Conservation (phyloP, 2,888 invertebrate genomes). For the Acrobasis suavella region DNA sequence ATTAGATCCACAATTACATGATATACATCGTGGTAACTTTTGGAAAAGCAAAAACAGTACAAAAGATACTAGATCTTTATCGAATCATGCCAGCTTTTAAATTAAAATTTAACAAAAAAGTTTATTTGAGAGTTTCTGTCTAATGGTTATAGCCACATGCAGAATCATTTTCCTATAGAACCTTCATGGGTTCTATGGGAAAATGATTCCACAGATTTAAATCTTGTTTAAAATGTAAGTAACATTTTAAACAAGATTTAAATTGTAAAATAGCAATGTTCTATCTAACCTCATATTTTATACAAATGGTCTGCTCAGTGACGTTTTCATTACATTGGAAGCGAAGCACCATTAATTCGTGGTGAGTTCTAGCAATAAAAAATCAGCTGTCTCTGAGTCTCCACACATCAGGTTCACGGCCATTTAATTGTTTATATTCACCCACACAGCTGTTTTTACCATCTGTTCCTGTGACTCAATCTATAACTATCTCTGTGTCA, state of each 20-base stretch:
- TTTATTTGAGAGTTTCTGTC: background rate
- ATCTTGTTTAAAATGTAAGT: background rate
- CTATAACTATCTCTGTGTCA: constrained; percentile 18
- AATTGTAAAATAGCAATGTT: background rate
- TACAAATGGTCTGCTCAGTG: background rate
- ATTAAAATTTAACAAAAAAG: background rate
- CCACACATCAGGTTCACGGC: constrained; percentile 44
- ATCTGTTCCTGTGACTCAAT: constrained; percentile 28
- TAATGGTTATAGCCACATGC: constrained; percentile 7
- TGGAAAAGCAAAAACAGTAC: constrained; percentile 19
- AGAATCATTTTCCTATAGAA: background rate
- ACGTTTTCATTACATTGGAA: background rate
- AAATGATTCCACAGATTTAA: too few species aligned
- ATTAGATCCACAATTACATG: constrained; percentile 19
- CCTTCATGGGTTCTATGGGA: background rate
- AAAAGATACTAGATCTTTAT: constrained; percentile 19
- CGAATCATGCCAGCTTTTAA: constrained; percentile 5
- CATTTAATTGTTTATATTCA: constrained; percentile 39
- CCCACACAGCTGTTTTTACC: constrained; percentile 47
- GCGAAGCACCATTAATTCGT: background rate
- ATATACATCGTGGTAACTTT: constrained; percentile 22
- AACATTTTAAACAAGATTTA: background rate
- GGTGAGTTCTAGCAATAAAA: constrained; percentile 1
- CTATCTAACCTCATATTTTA: constrained; percentile 3
- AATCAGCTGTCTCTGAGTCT: constrained; percentile 33